Evolutionary conservation across 2,888 invertebrate species (phyloP).

Genomic region (Melanostoma scalare): DNA sequence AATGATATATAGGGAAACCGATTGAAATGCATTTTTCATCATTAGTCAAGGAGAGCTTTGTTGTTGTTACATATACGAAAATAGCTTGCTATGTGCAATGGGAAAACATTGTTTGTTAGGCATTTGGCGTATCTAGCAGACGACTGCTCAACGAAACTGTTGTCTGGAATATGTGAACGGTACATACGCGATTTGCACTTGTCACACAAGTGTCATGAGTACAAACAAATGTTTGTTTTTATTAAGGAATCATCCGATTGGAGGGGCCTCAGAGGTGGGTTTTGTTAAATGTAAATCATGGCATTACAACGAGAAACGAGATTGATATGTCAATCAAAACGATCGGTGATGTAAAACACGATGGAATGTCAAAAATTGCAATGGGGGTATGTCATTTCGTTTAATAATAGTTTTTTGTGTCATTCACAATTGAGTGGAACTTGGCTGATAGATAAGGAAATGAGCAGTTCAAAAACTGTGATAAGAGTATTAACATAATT

Average conservation of each 20-base stretch:
- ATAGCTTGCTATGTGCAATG: background rate
- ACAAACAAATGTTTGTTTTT: slow-evolving; percentile 31
- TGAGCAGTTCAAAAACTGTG: too few species aligned
- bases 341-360: slow-evolving; percentile 10
- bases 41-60: slow-evolving; percentile 45
- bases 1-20: slow-evolving; percentile 7
- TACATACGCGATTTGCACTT: slow-evolving; percentile 37
- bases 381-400: slow-evolving; percentile 4
- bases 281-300: slow-evolving; percentile 4
- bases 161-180: slow-evolving; percentile 12
- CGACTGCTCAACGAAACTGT: slow-evolving; percentile 18
- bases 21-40: slow-evolving; percentile 61
- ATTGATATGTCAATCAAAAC: slow-evolving; percentile 23
- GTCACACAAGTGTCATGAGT: slow-evolving; percentile 43
- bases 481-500: too few species aligned
- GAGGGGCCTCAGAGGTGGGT: background rate
- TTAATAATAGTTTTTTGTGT: background rate
- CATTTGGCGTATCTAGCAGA: slow-evolving; percentile 19
- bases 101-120: slow-evolving; percentile 35
- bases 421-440: background rate
- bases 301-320: background rate
- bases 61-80: background rate
- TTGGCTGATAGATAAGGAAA: background rate
- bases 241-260: slow-evolving; percentile 14
- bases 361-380: slow-evolving; percentile 12